These are phyloP conservation scores for Phaethornis superciliosus DNA, from an alignment of 2,113 vertebrate genomes.

Conservation along the genomic window DNA sequence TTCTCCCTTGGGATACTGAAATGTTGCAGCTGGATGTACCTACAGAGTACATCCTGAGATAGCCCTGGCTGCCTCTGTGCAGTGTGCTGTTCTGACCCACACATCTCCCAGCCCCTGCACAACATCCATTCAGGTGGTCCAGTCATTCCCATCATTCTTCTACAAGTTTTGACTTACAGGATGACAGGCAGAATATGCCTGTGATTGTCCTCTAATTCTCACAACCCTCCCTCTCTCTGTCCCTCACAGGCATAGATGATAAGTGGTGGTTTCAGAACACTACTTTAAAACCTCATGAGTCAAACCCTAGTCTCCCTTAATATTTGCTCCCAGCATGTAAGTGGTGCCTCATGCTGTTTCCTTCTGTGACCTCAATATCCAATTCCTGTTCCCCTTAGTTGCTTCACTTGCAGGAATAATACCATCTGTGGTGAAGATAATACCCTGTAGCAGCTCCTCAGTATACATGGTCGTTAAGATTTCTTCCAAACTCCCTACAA, in stretches of 20 bases:
- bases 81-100: background rate
- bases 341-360: conserved; percentile 34
- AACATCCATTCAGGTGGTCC: background rate
- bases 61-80: background rate
- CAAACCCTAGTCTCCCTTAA: conserved; percentile 48
- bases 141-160: background rate
- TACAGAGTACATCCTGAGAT: background rate
- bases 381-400: conserved; percentile 47
- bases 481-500: background rate
- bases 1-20: background rate
- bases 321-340: conserved; percentile 59
- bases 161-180: background rate
- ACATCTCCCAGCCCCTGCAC: fast-evolving
- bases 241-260: conserved; percentile 9
- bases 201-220: background rate
- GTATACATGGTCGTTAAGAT: background rate
- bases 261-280: conserved; percentile 26
- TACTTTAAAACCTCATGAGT: conserved; percentile 32
- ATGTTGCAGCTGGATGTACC: background rate
- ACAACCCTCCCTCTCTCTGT: background rate
- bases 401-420: conserved; percentile 41
- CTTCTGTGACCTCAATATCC: conserved; percentile 52
- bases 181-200: background rate
- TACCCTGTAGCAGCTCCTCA: conserved; percentile 3
- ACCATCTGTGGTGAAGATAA: conserved; percentile 40